These are phyloP conservation scores for Dendrolimus houi DNA, from an alignment of 2,888 invertebrate species.

Conservation along the genomic window DNA sequence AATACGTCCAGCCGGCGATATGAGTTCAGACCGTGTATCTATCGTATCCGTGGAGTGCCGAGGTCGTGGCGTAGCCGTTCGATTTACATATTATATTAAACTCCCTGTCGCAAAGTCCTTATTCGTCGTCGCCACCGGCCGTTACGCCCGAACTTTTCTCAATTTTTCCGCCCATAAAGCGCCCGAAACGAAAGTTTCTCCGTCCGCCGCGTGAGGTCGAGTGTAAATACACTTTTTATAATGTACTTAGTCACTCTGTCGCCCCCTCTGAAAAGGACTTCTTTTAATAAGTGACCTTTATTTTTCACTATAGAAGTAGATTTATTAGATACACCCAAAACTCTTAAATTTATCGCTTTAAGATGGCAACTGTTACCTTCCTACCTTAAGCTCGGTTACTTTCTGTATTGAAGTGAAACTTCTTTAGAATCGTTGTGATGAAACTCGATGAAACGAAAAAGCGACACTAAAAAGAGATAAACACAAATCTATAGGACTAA, in stretches of 20 bases:
- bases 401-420: too few relatives aligned
- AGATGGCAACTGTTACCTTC: too few relatives aligned
- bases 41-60: conserved; percentile 37
- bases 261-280: conserved; percentile 43
- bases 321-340: background rate
- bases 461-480: too few relatives aligned
- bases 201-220: conserved; percentile 67
- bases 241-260: conserved; percentile 68
- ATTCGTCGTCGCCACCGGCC: conserved; percentile 64
- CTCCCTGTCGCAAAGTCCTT: conserved; percentile 50
- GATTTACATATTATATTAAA: conserved; percentile 77
- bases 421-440: too few relatives aligned
- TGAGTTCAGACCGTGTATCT: conserved; percentile 56
- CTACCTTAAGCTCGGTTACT: too few relatives aligned
- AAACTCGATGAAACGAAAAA: too few relatives aligned
- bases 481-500: too few relatives aligned
- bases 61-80: conserved; percentile 64
- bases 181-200: conserved; percentile 67
- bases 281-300: conserved; percentile 47
- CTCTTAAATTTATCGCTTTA: background rate
- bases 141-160: conserved; percentile 74
- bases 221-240: conserved; percentile 74
- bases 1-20: conserved; percentile 66
- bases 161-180: conserved; percentile 75
- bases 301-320: background rate